Conservation (phyloP, 1,140 invertebrate genomes). For the Diachasma alloeum region DNA sequence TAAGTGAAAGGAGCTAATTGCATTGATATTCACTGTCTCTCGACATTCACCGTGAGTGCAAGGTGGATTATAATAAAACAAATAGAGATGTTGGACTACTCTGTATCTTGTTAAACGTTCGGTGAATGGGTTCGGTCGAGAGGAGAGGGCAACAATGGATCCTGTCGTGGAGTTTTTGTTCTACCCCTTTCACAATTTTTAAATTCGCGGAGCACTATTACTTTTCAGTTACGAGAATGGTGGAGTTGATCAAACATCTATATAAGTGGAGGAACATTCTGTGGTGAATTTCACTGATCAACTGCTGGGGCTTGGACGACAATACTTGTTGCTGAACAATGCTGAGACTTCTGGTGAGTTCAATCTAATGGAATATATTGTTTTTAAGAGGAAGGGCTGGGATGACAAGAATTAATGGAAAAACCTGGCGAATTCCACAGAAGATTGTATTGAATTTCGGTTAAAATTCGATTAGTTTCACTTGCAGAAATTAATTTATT, state of each 20-base stretch:
- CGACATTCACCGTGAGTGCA: neutral
- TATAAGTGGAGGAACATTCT: neutral
- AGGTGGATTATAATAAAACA: neutral
- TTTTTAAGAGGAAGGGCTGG: too few relatives aligned
- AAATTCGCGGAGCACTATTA: neutral
- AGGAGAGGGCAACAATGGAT: neutral
- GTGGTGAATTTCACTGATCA: neutral
- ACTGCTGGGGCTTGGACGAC: neutral
- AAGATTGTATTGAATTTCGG: too few relatives aligned
- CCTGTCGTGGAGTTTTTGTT: neutral
- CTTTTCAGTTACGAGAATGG: neutral
- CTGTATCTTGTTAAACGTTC: neutral
- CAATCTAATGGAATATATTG: too few relatives aligned
- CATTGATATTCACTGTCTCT: neutral
- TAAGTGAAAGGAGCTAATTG: constrained; percentile 1
- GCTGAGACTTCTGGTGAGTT: neutral
- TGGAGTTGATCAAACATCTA: neutral
- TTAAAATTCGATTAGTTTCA: too few relatives aligned
- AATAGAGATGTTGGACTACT: neutral
- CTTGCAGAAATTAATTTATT: too few relatives aligned
- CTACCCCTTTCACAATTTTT: neutral
- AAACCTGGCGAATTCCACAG: too few relatives aligned
- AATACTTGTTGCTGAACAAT: neutral
- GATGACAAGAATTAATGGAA: too few relatives aligned
- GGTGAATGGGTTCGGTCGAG: neutral